A percentile compares a stretch with the other conserved stretches of the same genome.
Conservation (phyloP, 2,797 vertebrate genomes). For the Amniataba percoides region DNA sequence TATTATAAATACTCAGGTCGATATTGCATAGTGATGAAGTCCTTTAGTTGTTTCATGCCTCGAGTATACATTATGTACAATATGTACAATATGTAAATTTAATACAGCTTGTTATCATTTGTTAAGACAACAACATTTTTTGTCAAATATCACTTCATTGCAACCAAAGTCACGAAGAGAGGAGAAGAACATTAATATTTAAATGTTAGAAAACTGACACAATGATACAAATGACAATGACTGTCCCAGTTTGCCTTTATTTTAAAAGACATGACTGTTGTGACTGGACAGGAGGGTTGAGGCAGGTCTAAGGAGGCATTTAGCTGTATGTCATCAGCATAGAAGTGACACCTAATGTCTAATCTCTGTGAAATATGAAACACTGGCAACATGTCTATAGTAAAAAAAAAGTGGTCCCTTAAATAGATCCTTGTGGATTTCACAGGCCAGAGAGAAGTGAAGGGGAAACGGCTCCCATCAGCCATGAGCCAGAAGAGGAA, state of each 20-base stretch:
- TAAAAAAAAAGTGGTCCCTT: background rate
- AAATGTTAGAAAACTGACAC: background rate
- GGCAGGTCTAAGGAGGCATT: background rate
- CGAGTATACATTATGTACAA: too few relatives aligned
- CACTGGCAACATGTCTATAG: background rate
- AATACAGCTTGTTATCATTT: too few relatives aligned
- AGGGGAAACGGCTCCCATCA: too few relatives aligned
- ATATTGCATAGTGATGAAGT: background rate
- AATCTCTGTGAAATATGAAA: background rate
- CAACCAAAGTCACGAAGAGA: too few relatives aligned
- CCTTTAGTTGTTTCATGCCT: background rate
- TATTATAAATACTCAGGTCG: background rate
- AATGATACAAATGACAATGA: too few relatives aligned
- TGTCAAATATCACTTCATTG: too few relatives aligned
- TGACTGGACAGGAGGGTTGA: background rate
- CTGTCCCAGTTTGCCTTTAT: too few relatives aligned
- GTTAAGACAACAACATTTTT: too few relatives aligned
- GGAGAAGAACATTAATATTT: background rate
- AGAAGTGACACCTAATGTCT: background rate
- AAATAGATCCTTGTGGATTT: background rate
- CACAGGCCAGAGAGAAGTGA: too few relatives aligned
- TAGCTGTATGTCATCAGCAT: background rate
- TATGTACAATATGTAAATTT: too few relatives aligned
- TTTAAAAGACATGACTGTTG: background rate
- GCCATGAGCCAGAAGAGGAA: background rate